These are phyloP conservation scores for Neodiprion lecontei DNA, from an alignment of 1,140 invertebrate species.

Conservation along the genomic window DNA sequence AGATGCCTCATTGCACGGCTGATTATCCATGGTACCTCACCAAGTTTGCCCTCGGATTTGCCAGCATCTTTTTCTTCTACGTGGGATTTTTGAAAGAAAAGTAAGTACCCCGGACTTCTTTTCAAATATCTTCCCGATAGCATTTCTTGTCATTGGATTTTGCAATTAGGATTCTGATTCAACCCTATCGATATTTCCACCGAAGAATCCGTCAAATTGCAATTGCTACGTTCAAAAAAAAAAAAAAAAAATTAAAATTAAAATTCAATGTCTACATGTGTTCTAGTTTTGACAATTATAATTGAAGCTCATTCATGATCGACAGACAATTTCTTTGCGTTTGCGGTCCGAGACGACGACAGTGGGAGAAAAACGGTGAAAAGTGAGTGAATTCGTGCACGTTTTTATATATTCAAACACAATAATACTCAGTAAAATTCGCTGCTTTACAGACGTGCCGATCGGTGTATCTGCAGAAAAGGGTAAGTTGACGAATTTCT, in stretches of 20 bases:
- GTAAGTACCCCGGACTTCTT: constrained; percentile 22
- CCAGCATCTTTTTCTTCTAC: constrained; percentile 45
- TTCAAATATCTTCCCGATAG: too few relatives aligned
- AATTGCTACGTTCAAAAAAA: too few relatives aligned
- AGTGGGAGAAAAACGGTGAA: constrained; percentile 22
- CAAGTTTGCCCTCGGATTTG: constrained; percentile 45
- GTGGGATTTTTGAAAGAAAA: constrained; percentile 39
- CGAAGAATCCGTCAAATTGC: too few relatives aligned
- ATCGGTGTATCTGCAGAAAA: constrained; percentile 30
- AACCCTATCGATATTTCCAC: too few relatives aligned
- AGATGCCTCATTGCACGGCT: constrained; percentile 44
- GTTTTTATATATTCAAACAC: constrained; percentile 28
- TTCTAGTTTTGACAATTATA: not conserved
- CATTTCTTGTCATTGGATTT: too few relatives aligned
- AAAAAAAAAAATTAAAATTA: not conserved
- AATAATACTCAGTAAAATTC: constrained; percentile 40
- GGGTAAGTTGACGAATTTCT: constrained; percentile 31
- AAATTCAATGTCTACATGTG: not conserved
- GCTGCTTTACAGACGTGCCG: constrained; percentile 27
- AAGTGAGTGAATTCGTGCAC: constrained; percentile 37
- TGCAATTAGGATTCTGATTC: too few relatives aligned
- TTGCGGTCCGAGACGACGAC: constrained; percentile 27
- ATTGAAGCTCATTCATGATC: constrained; percentile 11
- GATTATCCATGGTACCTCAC: constrained; percentile 44
- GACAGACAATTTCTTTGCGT: constrained; percentile 30